Evolutionary conservation across 1,140 invertebrate genomes (phyloP), one percentile per base, ranked within the genome.

Genomic region (Nasonia giraulti): DNA sequence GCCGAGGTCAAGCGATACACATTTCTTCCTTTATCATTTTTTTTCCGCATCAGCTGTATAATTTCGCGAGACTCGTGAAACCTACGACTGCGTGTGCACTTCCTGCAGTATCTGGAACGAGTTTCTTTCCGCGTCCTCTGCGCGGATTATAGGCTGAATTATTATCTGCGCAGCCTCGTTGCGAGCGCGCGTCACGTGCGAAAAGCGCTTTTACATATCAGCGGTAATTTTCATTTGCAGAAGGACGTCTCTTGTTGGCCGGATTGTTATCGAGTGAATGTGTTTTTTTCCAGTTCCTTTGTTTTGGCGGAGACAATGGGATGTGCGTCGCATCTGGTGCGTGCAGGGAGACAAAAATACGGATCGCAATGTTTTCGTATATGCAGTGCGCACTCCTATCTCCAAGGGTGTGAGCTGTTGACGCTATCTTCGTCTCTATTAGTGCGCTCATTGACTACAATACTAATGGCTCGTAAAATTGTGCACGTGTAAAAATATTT

Each of bases 141-240:
- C n/a, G 23, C 8, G 66, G 23, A 62, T 62, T 62, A 62, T n/a
- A 62, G 5, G 14, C 20, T 62, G 55, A 62, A 62, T 62, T 62
- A 62, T 62, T 62, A 62, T 62, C 55, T 17, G 55, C 1, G 6
- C 55, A 62, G 7, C 55, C 55, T 62, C 17, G 55, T 62, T 62
- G 17, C 5, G 20, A 62, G 20, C 20, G 17, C 55, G 20, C 5
- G 55, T 62, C 69, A 73, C 12, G n/a, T 23, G 23, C 27, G 82
- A 71, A 44, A 31, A 55, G 17, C 66, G 44, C 47, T 84, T 84
- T 78, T 27, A 73, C 66, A 79, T 84, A 84, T 84, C 76, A 37
- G 27, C 5, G 31, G 31, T 31, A 73, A 62, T 84, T 84, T 73
- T 78, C 44, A 79, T 84, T 78, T 55, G 40, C 33, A 37, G 23